A percentile compares a stretch with the other conserved stretches of the same genome.
Evolutionary conservation across 2,888 invertebrate species (phyloP).

Genomic region (Gisinianus flammeolus): DNA sequence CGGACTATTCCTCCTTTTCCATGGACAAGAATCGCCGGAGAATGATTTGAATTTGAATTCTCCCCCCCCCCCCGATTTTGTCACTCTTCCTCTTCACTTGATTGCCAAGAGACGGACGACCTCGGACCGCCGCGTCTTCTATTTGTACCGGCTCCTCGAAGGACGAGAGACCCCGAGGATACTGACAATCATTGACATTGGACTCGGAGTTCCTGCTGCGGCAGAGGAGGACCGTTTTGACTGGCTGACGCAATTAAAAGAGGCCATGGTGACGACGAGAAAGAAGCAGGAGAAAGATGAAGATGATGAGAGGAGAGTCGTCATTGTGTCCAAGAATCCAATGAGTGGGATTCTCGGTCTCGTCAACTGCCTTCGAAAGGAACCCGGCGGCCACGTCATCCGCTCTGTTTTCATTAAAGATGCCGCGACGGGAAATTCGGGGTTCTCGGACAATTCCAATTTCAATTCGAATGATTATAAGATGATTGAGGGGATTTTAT

Average conservation of each 20-base stretch:
- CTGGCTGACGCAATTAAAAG: slow-evolving; percentile 83
- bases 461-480: background rate
- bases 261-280: slow-evolving; percentile 67
- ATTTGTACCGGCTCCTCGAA: slow-evolving; percentile 23
- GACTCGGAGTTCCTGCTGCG: slow-evolving; percentile 67
- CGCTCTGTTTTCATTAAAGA: slow-evolving; percentile 60
- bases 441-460: background rate
- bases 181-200: too few relatives aligned
- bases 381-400: slow-evolving; percentile 63
- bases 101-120: too few relatives aligned
- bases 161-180: background rate
- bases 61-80: too few relatives aligned
- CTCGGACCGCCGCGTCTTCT: too few relatives aligned
- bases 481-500: slow-evolving; percentile 4
- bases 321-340: slow-evolving; percentile 57
- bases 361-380: slow-evolving; percentile 65
- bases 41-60: too few relatives aligned
- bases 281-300: background rate
- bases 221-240: slow-evolving; percentile 71
- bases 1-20: too few relatives aligned
- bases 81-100: too few relatives aligned
- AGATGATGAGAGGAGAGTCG: too few relatives aligned
- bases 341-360: slow-evolving; percentile 65
- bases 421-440: too few relatives aligned
- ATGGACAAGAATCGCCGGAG: too few relatives aligned